Evolutionary conservation across 2,797 vertebrate genomes (phyloP).

Genomic region (Urophycis tenuis): DNA sequence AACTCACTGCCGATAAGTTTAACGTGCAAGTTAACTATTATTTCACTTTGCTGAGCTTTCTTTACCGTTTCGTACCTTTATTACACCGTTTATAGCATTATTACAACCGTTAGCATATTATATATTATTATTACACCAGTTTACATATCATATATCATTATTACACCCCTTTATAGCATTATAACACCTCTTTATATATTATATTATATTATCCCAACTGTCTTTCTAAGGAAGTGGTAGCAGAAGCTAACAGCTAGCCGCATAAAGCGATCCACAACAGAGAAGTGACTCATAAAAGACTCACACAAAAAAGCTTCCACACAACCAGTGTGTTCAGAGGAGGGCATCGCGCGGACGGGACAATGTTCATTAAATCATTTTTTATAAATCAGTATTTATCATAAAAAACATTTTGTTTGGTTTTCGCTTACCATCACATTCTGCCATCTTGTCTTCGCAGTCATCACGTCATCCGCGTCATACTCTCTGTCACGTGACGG

Average conservation of each 20-base stretch:
- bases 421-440: slow-evolving; percentile 76
- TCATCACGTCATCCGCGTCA: slow-evolving; percentile 31
- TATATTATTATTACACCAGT: too few species aligned
- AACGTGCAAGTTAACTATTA: not conserved
- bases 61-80: too few species aligned
- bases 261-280: not conserved
- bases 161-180: not conserved
- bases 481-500: slow-evolving; percentile 32
- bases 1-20: not conserved
- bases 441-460: slow-evolving; percentile 84
- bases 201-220: not conserved
- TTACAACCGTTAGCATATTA: too few species aligned
- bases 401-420: slow-evolving; percentile 38
- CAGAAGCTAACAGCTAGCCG: not conserved
- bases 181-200: not conserved
- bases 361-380: too few species aligned
- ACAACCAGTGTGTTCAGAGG: too few species aligned
- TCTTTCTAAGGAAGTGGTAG: not conserved
- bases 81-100: too few species aligned
- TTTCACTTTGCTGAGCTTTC: not conserved
- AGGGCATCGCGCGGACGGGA: too few species aligned
- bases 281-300: not conserved
- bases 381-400: not conserved
- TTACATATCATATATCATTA: not conserved
- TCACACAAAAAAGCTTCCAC: too few species aligned